Percentiles rank a stretch among this genome's conserved stretches.
phyloP scores from a whole-genome alignment of 2,888 invertebrate genomes.

The Pseudanteris insignis region DNA sequence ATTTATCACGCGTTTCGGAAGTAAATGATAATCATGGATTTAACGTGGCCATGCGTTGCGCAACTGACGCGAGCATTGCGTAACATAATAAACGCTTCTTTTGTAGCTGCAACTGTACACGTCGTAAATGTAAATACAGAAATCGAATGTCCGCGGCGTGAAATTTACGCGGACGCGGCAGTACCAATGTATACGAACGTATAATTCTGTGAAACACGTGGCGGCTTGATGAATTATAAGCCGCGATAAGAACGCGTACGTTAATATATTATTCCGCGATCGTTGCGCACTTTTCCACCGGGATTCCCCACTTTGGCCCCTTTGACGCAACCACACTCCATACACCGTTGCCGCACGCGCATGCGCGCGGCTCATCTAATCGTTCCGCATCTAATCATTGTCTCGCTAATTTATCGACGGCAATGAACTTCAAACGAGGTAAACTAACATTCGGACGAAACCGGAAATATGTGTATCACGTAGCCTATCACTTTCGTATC shows the following conservation, averaged over 20 bases:
- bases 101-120: conserved; percentile 24
- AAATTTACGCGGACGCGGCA: conserved; percentile 28
- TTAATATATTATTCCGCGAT: conserved; percentile 60
- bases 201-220: conserved; percentile 57
- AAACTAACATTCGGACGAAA: no score
- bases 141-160: conserved; percentile 20
- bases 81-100: conserved; percentile 28
- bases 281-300: conserved; percentile 11
- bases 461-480: no score
- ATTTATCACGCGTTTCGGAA: no score
- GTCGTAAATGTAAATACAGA: conserved; percentile 35
- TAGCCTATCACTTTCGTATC: no score
- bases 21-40: no score
- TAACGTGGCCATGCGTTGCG: no score
- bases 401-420: no score
- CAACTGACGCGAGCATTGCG: conserved; percentile 5
- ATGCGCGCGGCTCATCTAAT: no score
- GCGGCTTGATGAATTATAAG: conserved; percentile 65
- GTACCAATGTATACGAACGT: conserved; percentile 9
- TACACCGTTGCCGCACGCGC: no score
- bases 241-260: conserved; percentile 63
- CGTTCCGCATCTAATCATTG: no score
- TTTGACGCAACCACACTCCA: conserved; percentile 8
- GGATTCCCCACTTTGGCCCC: conserved; percentile 2
- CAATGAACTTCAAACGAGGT: no score